Evolutionary conservation across 2,113 vertebrate genomes (phyloP).

Genomic region (Sander lucioperca): DNA sequence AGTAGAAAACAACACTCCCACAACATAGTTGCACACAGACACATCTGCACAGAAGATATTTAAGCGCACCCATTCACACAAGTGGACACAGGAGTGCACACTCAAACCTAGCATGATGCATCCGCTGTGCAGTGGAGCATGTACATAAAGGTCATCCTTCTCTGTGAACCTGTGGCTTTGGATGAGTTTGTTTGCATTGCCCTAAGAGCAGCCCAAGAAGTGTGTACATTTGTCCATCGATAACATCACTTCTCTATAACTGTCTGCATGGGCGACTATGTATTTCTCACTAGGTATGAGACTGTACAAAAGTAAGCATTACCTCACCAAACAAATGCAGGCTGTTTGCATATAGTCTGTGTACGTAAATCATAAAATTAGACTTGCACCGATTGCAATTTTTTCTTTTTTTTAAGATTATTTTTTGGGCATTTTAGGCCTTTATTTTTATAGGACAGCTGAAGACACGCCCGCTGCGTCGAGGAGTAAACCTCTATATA

Average conservation of each 20-base stretch:
- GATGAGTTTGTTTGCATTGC: conserved; percentile 40
- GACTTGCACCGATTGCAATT: no score
- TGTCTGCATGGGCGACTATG: neutral
- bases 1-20: conserved; percentile 38
- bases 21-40: conserved; percentile 19
- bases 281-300: neutral
- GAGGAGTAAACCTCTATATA: no score
- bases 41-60: conserved; percentile 15
- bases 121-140: conserved; percentile 39
- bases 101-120: conserved; percentile 24
- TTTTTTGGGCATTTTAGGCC: no score
- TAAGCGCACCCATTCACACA: conserved; percentile 28
- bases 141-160: conserved; percentile 41
- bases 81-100: conserved; percentile 3
- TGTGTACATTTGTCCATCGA: conserved; percentile 19
- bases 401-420: no score
- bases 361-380: neutral
- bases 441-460: no score
- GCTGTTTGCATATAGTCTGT: neutral
- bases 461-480: no score
- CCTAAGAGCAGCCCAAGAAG: neutral
- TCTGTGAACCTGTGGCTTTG: conserved; percentile 20
- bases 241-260: conserved; percentile 17
- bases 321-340: neutral
- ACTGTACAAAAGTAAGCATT: neutral